Percentiles rank a stretch among this genome's conserved stretches.
These are phyloP conservation scores for Anarrhichthys ocellatus DNA, from an alignment of 2,113 vertebrate species.

Conservation along the genomic window DNA sequence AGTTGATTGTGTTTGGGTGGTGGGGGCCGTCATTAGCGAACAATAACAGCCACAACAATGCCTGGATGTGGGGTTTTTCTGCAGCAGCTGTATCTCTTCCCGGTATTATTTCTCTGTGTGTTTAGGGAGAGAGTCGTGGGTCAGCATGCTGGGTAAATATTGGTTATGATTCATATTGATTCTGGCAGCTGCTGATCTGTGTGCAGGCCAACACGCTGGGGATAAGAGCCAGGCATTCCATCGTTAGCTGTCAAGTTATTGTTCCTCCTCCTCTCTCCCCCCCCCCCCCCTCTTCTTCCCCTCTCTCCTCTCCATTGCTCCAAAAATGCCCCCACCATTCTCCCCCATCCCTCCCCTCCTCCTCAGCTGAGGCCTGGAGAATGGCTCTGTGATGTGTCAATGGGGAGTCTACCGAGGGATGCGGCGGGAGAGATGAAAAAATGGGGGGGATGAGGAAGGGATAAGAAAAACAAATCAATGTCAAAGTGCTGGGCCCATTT, in stretches of 20 bases:
- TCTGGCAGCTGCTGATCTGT: conserved; percentile 81
- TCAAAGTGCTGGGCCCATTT: conserved; percentile 72
- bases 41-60: conserved; percentile 49
- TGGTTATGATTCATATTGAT: conserved; percentile 83
- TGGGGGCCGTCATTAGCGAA: conserved; percentile 30
- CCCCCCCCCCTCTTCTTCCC: conserved; percentile 22
- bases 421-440: conserved; percentile 71
- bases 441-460: conserved; percentile 64
- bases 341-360: conserved; percentile 15
- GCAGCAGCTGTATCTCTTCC: conserved; percentile 70
- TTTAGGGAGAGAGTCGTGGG: conserved; percentile 68
- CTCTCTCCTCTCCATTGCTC: conserved; percentile 30
- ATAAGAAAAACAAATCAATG: conserved; percentile 82
- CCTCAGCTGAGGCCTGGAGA: conserved; percentile 58
- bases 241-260: conserved; percentile 79
- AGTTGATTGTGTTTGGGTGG: conserved; percentile 20
- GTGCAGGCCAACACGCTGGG: conserved; percentile 71
- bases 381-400: conserved; percentile 74
- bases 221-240: conserved; percentile 79
- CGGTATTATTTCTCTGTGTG: conserved; percentile 63
- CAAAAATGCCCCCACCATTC: conserved; percentile 27
- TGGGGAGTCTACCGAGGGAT: conserved; percentile 77
- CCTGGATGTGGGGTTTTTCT: conserved; percentile 13
- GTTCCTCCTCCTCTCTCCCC: conserved; percentile 46
- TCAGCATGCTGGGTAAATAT: conserved; percentile 81